A percentile compares a stretch with the other conserved stretches of the same genome.
phyloP scores from a whole-genome alignment of 2,797 vertebrate species.

The Scolopax bukidnonensis region DNA sequence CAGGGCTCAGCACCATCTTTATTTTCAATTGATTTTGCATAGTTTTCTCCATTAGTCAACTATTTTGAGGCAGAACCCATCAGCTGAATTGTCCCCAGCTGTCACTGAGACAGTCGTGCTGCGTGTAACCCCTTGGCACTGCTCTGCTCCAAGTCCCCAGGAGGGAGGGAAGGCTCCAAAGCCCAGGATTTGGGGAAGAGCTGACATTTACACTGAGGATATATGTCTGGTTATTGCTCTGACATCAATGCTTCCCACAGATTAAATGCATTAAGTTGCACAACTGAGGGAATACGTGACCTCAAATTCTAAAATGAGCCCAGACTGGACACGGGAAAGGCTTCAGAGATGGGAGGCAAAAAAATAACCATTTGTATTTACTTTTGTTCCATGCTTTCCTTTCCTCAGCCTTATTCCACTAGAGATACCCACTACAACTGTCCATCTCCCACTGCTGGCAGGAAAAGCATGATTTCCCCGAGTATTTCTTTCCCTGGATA shows the following conservation, averaged over 20 bases:
- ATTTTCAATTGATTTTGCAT: neutral
- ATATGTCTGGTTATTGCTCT: neutral
- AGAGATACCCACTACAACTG: neutral
- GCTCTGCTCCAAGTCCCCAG: neutral
- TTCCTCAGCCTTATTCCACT: neutral
- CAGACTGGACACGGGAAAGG: neutral
- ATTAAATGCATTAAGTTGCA: neutral
- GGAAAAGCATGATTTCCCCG: neutral
- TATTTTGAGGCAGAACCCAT: neutral
- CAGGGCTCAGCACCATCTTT: neutral
- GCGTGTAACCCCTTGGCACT: accelerated
- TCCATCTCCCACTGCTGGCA: neutral
- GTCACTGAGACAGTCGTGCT: accelerated
- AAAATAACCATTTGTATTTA: neutral
- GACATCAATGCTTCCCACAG: neutral
- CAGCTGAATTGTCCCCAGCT: neutral
- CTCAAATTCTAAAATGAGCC: neutral
- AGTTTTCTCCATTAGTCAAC: neutral
- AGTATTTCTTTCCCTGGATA: neutral
- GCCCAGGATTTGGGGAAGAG: neutral
- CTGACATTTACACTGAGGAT: neutral
- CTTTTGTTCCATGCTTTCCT: neutral
- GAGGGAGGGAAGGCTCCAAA: neutral
- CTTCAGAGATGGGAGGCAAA: neutral
- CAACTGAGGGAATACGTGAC: neutral